These are phyloP conservation scores for Cordilura impudica DNA, from an alignment of 2,888 invertebrate species.

Conservation along the genomic window DNA sequence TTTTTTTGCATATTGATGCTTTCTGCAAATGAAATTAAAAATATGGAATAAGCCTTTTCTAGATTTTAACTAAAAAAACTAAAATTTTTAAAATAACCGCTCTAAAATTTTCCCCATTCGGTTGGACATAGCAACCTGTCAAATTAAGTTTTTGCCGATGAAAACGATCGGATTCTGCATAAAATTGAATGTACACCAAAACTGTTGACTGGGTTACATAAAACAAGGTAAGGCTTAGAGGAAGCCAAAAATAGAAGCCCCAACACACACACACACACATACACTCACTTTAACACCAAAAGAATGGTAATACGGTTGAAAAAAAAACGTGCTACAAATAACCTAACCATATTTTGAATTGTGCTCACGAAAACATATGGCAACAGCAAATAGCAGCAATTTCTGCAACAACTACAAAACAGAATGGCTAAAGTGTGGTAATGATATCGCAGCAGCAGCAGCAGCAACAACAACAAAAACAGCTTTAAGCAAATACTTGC, in stretches of 20 bases:
- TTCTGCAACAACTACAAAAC: neutral
- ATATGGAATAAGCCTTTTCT: too few species aligned
- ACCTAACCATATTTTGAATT: conserved; percentile 44
- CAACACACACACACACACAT: conserved; percentile 6
- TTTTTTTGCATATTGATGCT: too few species aligned
- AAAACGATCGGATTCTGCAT: too few species aligned
- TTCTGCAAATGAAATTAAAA: too few species aligned
- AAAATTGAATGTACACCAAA: neutral
- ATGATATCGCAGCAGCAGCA: conserved; percentile 38
- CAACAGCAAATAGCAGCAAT: neutral
- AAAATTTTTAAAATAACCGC: too few species aligned
- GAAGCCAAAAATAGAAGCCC: conserved; percentile 17
- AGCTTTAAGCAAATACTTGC: conserved; percentile 13
- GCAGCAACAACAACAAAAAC: neutral
- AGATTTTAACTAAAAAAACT: too few species aligned
- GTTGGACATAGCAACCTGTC: too few species aligned
- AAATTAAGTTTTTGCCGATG: too few species aligned
- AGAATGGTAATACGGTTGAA: neutral
- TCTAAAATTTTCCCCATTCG: too few species aligned
- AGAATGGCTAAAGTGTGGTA: conserved; percentile 50
- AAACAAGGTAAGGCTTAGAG: conserved; percentile 34
- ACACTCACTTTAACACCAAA: neutral
- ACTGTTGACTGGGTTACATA: neutral
- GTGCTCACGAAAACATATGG: conserved; percentile 5
- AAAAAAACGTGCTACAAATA: conserved; percentile 48